A percentile compares a stretch with the other conserved stretches of the same genome.
These are phyloP conservation scores for Archips xylosteana DNA, from an alignment of 2,888 invertebrate species.

Conservation along the genomic window DNA sequence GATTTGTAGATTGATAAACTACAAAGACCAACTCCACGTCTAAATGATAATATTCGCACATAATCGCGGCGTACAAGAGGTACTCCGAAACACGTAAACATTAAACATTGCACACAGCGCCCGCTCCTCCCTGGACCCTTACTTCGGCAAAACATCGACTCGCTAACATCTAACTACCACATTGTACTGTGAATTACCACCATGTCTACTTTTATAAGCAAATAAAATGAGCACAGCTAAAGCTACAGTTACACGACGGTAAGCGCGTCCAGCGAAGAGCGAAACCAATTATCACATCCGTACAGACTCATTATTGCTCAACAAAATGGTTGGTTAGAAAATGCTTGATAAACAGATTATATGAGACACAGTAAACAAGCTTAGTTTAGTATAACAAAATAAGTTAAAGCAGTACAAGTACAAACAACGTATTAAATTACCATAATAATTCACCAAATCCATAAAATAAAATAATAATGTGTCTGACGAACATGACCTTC, in stretches of 20 bases:
- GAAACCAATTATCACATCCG: background rate
- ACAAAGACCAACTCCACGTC: constrained; percentile 29
- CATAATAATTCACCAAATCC: constrained; percentile 18
- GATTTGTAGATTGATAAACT: constrained; percentile 37
- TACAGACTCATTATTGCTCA: constrained; percentile 20
- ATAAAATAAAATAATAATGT: constrained; percentile 15
- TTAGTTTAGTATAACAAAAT: background rate
- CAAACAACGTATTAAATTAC: constrained; percentile 6
- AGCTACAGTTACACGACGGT: constrained; percentile 19
- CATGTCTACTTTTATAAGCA: constrained; percentile 22
- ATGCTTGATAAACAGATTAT: constrained; percentile 14
- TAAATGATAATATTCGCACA: constrained; percentile 35
- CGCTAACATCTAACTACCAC: constrained; percentile 29
- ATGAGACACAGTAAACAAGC: constrained; percentile 20
- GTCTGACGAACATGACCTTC: constrained; percentile 29
- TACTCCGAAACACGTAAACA: constrained; percentile 16
- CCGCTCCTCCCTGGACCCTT: constrained; percentile 18
- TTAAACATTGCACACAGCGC: constrained; percentile 14
- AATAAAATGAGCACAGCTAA: constrained; percentile 33
- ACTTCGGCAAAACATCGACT: constrained; percentile 3
- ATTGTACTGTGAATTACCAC: constrained; percentile 27
- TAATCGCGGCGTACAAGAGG: constrained; percentile 27
- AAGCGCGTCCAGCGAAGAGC: constrained; percentile 21
- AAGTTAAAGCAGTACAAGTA: background rate
- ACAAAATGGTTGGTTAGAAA: constrained; percentile 11